phyloP scores from a whole-genome alignment of 2,888 invertebrate species.

The Rhopalosiphum nymphaeae region DNA sequence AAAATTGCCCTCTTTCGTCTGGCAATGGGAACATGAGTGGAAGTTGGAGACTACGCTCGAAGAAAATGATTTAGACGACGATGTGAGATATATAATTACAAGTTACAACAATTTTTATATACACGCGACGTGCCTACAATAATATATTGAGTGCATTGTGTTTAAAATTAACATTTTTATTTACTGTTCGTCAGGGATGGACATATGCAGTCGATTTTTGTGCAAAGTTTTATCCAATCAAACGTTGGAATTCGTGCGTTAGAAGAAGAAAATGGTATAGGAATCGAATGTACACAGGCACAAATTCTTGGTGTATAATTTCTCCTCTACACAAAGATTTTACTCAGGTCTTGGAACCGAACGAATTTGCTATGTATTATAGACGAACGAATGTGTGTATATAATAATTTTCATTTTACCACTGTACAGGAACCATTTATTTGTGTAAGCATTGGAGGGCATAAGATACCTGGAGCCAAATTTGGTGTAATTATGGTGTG shows the following conservation, averaged over 20 bases:
- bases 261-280: conserved; percentile 90
- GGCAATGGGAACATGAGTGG: conserved; percentile 98
- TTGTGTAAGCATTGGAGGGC: conserved; percentile 89
- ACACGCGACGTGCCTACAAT: neutral
- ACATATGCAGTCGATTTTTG: conserved; percentile 94
- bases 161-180: neutral
- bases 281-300: conserved; percentile 87
- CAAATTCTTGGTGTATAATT: conserved; percentile 94
- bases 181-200: conserved; percentile 78
- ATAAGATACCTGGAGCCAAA: conserved; percentile 82
- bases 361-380: conserved; percentile 12
- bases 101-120: neutral
- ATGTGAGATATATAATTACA: conserved; percentile 73
- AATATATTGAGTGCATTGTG: neutral
- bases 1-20: conserved; percentile 90
- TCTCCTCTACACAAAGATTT: conserved; percentile 90
- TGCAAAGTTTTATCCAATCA: conserved; percentile 82
- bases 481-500: conserved; percentile 84
- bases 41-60: conserved; percentile 85
- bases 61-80: conserved; percentile 88
- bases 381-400: neutral
- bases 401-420: neutral
- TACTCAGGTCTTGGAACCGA: conserved; percentile 74
- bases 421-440: conserved; percentile 86
- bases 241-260: conserved; percentile 92